phyloP scores from a whole-genome alignment of 2,888 invertebrate species.

The Globia sparganii region DNA sequence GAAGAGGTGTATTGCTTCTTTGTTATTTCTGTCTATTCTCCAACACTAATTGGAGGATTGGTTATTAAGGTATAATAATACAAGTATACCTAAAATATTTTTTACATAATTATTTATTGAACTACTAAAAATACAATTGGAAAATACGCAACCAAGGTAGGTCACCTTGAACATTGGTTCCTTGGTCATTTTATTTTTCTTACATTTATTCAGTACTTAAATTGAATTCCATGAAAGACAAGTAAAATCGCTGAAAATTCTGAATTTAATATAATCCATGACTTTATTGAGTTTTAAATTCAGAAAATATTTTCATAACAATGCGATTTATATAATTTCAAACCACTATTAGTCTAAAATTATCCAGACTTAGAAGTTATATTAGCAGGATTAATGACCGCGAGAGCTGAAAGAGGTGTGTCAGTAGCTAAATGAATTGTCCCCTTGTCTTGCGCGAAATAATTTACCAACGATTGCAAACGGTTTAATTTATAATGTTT shows the following conservation, averaged over 20 bases:
- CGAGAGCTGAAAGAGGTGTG: conserved; percentile 58
- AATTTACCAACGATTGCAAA: conserved; percentile 39
- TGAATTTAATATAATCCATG: neutral
- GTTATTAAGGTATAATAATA: neutral
- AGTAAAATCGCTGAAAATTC: neutral
- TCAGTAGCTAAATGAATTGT: conserved; percentile 50
- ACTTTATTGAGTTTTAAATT: too few relatives aligned
- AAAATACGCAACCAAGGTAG: too few relatives aligned
- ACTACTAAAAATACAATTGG: neutral
- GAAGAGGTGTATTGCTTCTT: neutral
- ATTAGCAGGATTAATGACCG: conserved; percentile 51
- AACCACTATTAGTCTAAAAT: conserved; percentile 37
- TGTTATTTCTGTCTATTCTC: neutral
- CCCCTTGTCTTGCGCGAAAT: conserved; percentile 46
- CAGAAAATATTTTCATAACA: neutral
- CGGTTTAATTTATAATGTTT: conserved; percentile 7
- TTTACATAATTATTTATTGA: neutral
- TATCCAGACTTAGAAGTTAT: conserved; percentile 30
- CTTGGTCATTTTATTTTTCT: too few relatives aligned
- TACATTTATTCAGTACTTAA: too few relatives aligned
- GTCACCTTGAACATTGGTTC: too few relatives aligned
- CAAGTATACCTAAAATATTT: neutral
- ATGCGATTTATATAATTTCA: neutral
- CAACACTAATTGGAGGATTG: neutral
- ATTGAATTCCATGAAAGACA: too few relatives aligned